phyloP scores from a whole-genome alignment of 2,113 vertebrate genomes.

The Uria aalge region DNA sequence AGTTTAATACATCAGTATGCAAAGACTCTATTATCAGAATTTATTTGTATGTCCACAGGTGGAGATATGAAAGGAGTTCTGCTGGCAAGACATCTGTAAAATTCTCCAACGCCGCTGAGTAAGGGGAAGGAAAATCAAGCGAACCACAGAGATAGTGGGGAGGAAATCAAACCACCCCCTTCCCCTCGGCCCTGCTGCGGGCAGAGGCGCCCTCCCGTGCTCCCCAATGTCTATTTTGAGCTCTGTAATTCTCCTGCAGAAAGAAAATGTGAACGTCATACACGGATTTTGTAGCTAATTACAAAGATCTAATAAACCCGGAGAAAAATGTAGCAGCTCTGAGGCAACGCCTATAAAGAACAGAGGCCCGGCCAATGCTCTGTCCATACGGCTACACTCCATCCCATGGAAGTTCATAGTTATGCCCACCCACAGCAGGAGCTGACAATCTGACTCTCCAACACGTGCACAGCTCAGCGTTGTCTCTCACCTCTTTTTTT shows the following conservation, averaged over 20 bases:
- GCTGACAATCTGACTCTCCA: background rate
- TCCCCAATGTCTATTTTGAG: background rate
- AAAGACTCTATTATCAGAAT: background rate
- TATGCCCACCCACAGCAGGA: background rate
- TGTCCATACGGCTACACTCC: background rate
- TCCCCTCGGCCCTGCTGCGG: fast-evolving
- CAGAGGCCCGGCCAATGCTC: background rate
- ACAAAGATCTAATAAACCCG: background rate
- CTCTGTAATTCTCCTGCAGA: background rate
- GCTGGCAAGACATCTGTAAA: background rate
- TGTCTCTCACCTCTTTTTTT: background rate
- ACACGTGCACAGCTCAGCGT: background rate
- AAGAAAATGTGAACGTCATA: background rate
- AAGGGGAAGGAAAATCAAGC: background rate
- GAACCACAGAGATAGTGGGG: background rate
- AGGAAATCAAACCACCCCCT: background rate
- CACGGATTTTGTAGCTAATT: background rate
- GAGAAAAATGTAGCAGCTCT: background rate
- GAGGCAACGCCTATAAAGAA: background rate
- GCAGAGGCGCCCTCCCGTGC: background rate
- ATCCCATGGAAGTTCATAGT: background rate
- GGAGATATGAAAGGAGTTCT: background rate
- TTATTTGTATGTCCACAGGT: background rate
- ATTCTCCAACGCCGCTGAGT: background rate
- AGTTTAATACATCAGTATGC: background rate